Percentiles rank a stretch among this genome's conserved stretches.
phyloP scores from a whole-genome alignment of 2,113 vertebrate species.

The Raja brachyura region DNA sequence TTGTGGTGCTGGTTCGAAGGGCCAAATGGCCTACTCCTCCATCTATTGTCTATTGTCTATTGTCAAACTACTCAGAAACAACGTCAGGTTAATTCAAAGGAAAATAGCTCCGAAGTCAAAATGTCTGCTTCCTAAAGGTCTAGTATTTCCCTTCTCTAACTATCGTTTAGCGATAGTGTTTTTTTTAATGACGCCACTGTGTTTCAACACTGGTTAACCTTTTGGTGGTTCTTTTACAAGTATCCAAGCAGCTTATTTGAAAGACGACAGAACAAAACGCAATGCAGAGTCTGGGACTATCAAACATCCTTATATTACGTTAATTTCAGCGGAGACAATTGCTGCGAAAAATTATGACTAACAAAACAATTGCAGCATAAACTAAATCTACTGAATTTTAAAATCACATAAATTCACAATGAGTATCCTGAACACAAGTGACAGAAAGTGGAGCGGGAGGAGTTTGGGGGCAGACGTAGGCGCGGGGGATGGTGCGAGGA shows the following conservation, averaged over 20 bases:
- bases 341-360: not conserved
- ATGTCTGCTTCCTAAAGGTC: not conserved
- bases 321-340: not conserved
- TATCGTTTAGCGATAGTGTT: not conserved
- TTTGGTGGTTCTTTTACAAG: not conserved
- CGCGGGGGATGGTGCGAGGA: too few relatives aligned
- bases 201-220: constrained; percentile 1
- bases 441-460: not conserved
- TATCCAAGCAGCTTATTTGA: not conserved
- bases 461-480: too few relatives aligned
- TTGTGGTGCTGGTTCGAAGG: too few relatives aligned
- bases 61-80: too few relatives aligned
- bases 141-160: not conserved
- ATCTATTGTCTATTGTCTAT: too few relatives aligned
- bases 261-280: not conserved
- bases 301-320: too few relatives aligned
- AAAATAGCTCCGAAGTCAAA: not conserved
- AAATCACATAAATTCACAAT: not conserved
- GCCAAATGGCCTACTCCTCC: too few relatives aligned
- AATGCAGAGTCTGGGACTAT: not conserved
- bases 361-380: not conserved
- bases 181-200: too few relatives aligned
- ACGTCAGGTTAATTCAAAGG: too few relatives aligned
- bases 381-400: not conserved
- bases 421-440: not conserved